These are phyloP conservation scores for Trachymyrmex septentrionalis DNA, from an alignment of 1,140 invertebrate genomes.

Conservation along the genomic window DNA sequence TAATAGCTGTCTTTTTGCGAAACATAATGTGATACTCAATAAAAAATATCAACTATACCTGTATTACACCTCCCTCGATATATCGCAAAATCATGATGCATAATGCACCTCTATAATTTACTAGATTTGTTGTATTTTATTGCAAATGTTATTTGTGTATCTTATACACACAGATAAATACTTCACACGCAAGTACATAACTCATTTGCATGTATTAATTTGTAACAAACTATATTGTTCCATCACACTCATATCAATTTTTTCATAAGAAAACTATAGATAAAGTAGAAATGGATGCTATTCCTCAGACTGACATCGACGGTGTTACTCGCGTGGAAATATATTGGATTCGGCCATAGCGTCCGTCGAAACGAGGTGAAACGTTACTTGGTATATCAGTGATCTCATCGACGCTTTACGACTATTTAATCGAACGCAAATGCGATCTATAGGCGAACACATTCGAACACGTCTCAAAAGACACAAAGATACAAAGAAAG, in stretches of 20 bases:
- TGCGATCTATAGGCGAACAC: background rate
- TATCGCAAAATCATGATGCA: background rate
- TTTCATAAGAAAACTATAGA: background rate
- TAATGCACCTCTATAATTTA: slow-evolving; percentile 5
- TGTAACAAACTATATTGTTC: background rate
- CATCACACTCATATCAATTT: background rate
- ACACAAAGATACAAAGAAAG: slow-evolving; percentile 4
- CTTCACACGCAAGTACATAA: background rate
- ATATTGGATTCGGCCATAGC: background rate
- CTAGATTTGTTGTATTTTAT: background rate
- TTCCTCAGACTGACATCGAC: background rate
- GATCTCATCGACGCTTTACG: background rate
- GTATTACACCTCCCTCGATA: too few relatives aligned
- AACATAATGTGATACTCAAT: background rate
- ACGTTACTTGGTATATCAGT: background rate
- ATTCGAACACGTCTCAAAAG: background rate
- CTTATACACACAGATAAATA: background rate
- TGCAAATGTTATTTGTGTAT: background rate
- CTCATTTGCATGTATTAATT: background rate
- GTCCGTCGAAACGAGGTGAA: background rate
- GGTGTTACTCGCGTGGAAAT: slow-evolving; percentile 9
- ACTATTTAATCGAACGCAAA: background rate
- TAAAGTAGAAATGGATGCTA: background rate
- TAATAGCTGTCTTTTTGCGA: background rate
- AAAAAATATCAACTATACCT: background rate